phyloP scores from a whole-genome alignment of 2,113 vertebrate species.

The Sisor rabdophorus region DNA sequence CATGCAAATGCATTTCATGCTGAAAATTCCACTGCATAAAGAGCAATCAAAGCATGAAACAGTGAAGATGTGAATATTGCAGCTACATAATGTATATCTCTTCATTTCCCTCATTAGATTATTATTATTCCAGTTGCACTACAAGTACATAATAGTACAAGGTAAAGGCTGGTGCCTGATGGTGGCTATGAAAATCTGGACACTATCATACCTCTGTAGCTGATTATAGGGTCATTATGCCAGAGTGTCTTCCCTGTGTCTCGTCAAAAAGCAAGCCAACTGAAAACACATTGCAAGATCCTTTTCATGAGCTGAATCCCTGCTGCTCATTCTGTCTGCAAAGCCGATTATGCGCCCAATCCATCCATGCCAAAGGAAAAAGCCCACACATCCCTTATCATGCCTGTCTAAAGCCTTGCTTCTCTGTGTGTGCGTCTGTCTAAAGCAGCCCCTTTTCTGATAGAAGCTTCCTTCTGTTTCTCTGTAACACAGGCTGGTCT shows the following conservation, averaged over 20 bases:
- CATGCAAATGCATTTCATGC: no score
- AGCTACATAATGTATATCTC: not conserved
- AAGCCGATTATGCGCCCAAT: slow-evolving; percentile 8
- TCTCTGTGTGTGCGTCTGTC: slow-evolving; percentile 12
- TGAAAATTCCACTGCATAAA: no score
- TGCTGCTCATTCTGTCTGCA: slow-evolving; percentile 12
- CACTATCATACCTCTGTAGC: not conserved
- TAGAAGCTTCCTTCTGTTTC: slow-evolving; percentile 12
- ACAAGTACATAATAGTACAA: not conserved
- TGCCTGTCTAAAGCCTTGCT: not conserved
- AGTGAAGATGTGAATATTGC: not conserved
- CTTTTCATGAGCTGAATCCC: slow-evolving; percentile 7
- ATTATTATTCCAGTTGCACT: slow-evolving; percentile 11
- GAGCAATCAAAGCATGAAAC: not conserved
- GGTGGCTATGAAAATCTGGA: not conserved
- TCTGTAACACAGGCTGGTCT: not conserved
- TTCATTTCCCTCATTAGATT: not conserved
- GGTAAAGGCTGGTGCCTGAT: not conserved
- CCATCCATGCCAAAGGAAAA: slow-evolving; percentile 2
- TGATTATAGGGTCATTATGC: not conserved
- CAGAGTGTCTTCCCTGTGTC: not conserved
- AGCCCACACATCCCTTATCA: slow-evolving; percentile 10
- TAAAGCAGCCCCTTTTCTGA: not conserved
- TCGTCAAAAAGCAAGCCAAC: not conserved
- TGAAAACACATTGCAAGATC: slow-evolving; percentile 1